Evolutionary conservation across 2,888 invertebrate genomes (phyloP), one percentile per base, ranked within the genome.

Genomic region (Caenorhabditis sinica): DNA sequence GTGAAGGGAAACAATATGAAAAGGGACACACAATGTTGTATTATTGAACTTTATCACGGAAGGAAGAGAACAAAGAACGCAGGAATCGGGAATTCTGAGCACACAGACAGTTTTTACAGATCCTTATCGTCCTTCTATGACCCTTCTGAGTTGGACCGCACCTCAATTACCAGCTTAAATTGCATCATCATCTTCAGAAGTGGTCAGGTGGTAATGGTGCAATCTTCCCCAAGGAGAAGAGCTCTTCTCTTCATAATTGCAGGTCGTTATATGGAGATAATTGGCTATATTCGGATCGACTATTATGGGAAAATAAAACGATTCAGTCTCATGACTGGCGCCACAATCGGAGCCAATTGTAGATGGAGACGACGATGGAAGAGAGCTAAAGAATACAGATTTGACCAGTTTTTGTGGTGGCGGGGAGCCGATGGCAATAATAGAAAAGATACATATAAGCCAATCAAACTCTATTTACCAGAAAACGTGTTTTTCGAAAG

Each of bases 181-280:
- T 68, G 51, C 51, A 53, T 33, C 68, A 68, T 15, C 28, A 45
- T 63, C 63, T 25, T 51, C 20, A 51, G 51, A 51, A 51, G 13
- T 40, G 40, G 8, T 40, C 40, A 40, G 17, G 17, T 20, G 36
- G 51, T 45, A n/a, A 28, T 36, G 51, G 53, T 36, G 51, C 51
- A 45, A 49, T 15, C n/a, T 23, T 2, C 25, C 43, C 15, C 2
- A 23, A 25, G 1, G 1, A 17, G n/a, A n/a, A 65, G 66, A 56
- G 56, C 56, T 28, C 51, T 68, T 40, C 40, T 13, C 68, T 66
- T 30, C 51, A 36, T 68, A 68, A 68, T 53, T 68, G 51, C 68
- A 68, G n/a, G 68, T 53, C 68, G 68, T 68, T 68, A 68, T 11
- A 28, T 53, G 13, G 2, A 30, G 25, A 51, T 66, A 66, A 66